A percentile compares a stretch with the other conserved stretches of the same genome.
Conservation (phyloP, 2,888 invertebrate species). For the Melieria crassipennis region DNA sequence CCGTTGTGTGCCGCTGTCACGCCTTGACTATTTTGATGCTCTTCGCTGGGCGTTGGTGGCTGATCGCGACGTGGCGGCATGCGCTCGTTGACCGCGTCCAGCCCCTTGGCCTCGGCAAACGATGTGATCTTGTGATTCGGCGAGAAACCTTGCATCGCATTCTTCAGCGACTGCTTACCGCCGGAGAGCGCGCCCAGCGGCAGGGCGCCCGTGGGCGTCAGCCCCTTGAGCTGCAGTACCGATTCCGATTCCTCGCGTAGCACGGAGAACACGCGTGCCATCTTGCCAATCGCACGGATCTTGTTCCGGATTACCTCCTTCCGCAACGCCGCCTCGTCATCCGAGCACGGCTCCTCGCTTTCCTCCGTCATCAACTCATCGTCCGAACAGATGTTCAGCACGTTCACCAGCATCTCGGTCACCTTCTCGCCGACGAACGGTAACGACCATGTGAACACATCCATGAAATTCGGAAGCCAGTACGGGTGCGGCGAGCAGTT, state of each 20-base stretch:
- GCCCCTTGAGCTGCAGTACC: constrained; percentile 96
- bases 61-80: constrained; percentile 97
- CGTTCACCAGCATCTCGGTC: constrained; percentile 99
- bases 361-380: constrained; percentile 98
- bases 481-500: constrained; percentile 99
- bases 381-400: constrained; percentile 99
- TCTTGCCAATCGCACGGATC: constrained; percentile 99
- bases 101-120: constrained; percentile 98
- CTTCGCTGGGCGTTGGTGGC: constrained; percentile 74
- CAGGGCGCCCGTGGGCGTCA: constrained; percentile 97
- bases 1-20: constrained; percentile 55
- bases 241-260: constrained; percentile 99
- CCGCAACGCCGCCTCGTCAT: constrained; percentile 87
- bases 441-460: constrained; percentile 99
- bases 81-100: constrained; percentile 99
- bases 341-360: constrained; percentile 75
- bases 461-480: constrained; percentile 99
- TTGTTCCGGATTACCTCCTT: constrained; percentile 99
- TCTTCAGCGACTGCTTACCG: constrained; percentile 95
- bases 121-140: constrained; percentile 98
- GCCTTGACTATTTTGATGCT: constrained; percentile 51
- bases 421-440: constrained; percentile 99
- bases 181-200: constrained; percentile 96
- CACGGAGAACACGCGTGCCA: constrained; percentile 99
- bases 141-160: constrained; percentile 95